Conservation (phyloP, 2,888 invertebrate species). For the Habrosyne pyritoides region DNA sequence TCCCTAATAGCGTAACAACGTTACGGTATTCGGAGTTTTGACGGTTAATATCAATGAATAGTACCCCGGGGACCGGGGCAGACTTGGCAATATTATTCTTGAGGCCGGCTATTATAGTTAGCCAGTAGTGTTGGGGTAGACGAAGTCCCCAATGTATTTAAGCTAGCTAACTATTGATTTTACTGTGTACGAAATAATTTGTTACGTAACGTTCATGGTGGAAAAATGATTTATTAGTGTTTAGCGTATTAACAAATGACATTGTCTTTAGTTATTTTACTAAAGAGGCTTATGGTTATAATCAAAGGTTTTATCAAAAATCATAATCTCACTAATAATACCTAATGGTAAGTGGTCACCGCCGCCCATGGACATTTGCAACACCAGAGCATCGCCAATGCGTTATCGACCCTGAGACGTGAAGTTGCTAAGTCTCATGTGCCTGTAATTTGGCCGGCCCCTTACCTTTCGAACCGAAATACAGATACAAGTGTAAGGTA, state of each 20-base stretch:
- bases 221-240: neutral
- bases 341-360: too few species aligned
- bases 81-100: conserved; percentile 45
- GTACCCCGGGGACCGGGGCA: conserved; percentile 46
- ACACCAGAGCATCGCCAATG: too few species aligned
- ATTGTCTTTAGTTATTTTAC: too few species aligned
- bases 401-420: too few species aligned
- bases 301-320: too few species aligned
- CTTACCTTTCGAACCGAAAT: too few species aligned
- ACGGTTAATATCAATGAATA: conserved; percentile 64
- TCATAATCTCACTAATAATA: too few species aligned
- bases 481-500: too few species aligned
- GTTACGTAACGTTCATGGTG: neutral
- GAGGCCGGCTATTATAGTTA: conserved; percentile 37
- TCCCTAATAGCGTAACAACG: conserved; percentile 29
- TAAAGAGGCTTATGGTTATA: too few species aligned
- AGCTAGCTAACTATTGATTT: conserved; percentile 9
- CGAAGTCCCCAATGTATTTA: conserved; percentile 15
- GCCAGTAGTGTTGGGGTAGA: conserved; percentile 15
- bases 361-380: too few species aligned
- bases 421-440: too few species aligned
- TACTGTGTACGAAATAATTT: neutral
- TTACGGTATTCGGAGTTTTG: conserved; percentile 47
- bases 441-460: too few species aligned
- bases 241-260: neutral